phyloP scores from a whole-genome alignment of 2,888 invertebrate genomes.

The Eupeodes luniger region DNA sequence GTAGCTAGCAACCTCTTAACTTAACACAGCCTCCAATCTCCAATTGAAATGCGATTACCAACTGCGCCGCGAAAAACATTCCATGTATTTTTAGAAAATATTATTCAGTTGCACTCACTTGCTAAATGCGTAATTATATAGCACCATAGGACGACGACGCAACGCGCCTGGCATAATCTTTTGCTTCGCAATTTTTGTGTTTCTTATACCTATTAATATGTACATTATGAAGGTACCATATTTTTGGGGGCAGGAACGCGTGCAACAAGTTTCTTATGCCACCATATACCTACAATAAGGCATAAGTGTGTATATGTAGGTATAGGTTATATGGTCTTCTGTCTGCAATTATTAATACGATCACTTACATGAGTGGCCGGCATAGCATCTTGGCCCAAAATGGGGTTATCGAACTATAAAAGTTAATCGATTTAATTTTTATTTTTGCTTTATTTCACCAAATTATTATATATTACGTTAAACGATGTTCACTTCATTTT shows the following conservation, averaged over 20 bases:
- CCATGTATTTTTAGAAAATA: slow-evolving; percentile 61
- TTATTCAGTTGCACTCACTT: slow-evolving; percentile 70
- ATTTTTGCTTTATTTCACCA: slow-evolving; percentile 46
- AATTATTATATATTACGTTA: slow-evolving; percentile 74
- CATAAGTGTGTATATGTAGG: not conserved
- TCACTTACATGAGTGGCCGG: slow-evolving; percentile 32
- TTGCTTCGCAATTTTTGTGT: slow-evolving; percentile 7
- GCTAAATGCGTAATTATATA: slow-evolving; percentile 73
- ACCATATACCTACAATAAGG: not conserved
- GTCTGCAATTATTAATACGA: slow-evolving; percentile 64
- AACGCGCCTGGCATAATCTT: slow-evolving; percentile 55
- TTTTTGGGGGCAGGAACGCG: slow-evolving; percentile 53
- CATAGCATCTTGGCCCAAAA: slow-evolving; percentile 31
- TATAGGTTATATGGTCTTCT: slow-evolving; percentile 8
- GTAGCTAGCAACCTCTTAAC: slow-evolving; percentile 40
- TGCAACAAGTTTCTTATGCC: slow-evolving; percentile 7
- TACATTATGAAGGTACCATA: slow-evolving; percentile 4
- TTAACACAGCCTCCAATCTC: slow-evolving; percentile 17
- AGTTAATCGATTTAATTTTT: slow-evolving; percentile 32
- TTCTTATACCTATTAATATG: not conserved
- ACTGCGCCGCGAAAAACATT: slow-evolving; percentile 51
- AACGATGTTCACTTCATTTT: slow-evolving; percentile 70
- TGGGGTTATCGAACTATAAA: slow-evolving; percentile 64
- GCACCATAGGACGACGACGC: slow-evolving; percentile 35
- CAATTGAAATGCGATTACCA: slow-evolving; percentile 70